These are phyloP conservation scores for Tursiops truncatus DNA, from an alignment of 2,113 vertebrate genomes.

Conservation along the genomic window DNA sequence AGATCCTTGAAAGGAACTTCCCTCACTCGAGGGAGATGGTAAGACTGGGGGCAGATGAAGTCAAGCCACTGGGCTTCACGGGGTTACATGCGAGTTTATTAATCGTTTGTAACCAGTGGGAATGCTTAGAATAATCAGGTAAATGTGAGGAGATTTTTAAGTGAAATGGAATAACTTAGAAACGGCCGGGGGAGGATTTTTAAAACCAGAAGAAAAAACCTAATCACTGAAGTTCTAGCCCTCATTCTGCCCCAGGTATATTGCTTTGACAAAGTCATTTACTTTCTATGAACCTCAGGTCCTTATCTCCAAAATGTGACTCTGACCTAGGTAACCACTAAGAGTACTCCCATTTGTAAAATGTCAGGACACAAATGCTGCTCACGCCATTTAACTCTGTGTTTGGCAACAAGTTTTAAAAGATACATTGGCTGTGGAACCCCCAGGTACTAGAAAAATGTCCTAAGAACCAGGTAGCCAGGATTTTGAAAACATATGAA, in stretches of 20 bases:
- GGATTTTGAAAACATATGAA: neutral
- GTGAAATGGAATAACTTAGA: neutral
- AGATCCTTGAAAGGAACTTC: neutral
- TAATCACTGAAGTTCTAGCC: neutral
- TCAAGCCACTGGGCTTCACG: neutral
- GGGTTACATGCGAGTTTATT: neutral
- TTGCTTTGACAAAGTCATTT: constrained; percentile 38
- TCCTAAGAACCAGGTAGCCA: neutral
- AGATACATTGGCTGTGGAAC: neutral
- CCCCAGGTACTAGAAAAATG: neutral
- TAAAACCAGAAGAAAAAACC: neutral
- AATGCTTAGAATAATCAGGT: neutral
- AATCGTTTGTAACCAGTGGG: neutral
- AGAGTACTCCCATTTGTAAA: neutral
- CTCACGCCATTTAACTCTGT: neutral
- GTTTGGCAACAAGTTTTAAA: constrained; percentile 32
- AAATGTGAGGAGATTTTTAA: neutral
- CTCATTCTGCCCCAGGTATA: neutral
- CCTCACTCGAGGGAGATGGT: neutral
- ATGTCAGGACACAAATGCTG: constrained; percentile 13
- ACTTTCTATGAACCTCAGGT: neutral
- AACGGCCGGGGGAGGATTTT: neutral
- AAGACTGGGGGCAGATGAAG: neutral
- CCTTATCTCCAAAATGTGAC: constrained; percentile 28
- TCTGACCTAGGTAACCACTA: neutral